Percentiles rank a stretch among this genome's conserved stretches.
Evolutionary conservation across 2,888 invertebrate species (phyloP).

Genomic region (Lepetodrilus schrolli): DNA sequence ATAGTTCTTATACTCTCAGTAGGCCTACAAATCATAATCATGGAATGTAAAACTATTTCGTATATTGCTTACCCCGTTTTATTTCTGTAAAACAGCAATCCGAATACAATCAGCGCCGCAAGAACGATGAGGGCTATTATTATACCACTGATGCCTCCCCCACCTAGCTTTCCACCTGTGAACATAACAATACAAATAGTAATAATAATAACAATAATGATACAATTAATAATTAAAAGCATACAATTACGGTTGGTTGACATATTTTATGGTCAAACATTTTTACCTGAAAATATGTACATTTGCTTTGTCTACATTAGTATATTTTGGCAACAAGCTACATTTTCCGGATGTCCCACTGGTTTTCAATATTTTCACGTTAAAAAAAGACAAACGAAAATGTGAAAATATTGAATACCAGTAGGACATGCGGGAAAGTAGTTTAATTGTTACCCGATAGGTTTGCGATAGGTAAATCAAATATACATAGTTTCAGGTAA

Average conservation of each 20-base stretch:
- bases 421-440: no score
- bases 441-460: no score
- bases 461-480: no score
- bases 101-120: constrained; percentile 34
- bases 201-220: neutral
- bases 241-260: neutral
- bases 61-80: constrained; percentile 38
- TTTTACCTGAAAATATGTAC: neutral
- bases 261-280: neutral
- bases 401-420: no score
- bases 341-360: no score
- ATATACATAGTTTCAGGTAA: no score
- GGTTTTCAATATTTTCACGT: no score
- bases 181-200: neutral
- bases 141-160: constrained; percentile 46
- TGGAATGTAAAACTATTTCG: no score
- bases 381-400: no score
- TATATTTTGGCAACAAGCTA: no score
- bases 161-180: neutral
- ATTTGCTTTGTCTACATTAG: no score
- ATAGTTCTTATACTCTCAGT: neutral
- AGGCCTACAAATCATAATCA: no score
- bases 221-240: neutral
- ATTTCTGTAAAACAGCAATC: constrained; percentile 43
- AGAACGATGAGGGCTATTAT: constrained; percentile 43